Evolutionary conservation across 2,113 vertebrate species (phyloP).

Genomic region (Vimba vimba): DNA sequence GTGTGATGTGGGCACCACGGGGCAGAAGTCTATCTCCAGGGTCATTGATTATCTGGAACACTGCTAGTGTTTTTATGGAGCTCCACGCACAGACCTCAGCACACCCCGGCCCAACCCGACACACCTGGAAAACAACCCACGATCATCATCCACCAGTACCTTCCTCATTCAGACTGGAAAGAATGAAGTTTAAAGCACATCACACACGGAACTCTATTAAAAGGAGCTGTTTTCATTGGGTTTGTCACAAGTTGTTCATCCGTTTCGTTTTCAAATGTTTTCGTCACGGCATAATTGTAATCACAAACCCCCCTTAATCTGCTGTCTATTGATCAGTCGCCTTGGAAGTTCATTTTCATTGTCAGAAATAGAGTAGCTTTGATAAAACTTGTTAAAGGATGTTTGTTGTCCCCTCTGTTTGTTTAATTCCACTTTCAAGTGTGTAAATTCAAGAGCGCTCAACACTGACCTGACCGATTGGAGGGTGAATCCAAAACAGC

Average conservation of each 20-base stretch:
- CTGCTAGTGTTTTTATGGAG: conserved; percentile 82
- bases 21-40: conserved; percentile 97
- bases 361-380: conserved; percentile 4
- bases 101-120: not conserved
- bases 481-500: conserved; percentile 14
- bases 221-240: not conserved
- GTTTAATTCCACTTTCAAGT: not conserved
- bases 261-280: not conserved
- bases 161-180: conserved; percentile 8
- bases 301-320: not conserved
- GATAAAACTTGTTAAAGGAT: not conserved
- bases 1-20: conserved; percentile 96
- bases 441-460: not conserved
- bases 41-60: conserved; percentile 99
- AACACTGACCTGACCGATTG: conserved; percentile 11
- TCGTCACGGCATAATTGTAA: not conserved
- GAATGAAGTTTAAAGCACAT: conserved; percentile 18
- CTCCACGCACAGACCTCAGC: conserved; percentile 31
- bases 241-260: not conserved
- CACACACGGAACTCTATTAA: conserved; percentile 3
- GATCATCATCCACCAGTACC: not conserved
- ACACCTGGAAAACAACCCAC: conserved; percentile 4
- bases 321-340: not conserved
- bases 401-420: not conserved
- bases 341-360: conserved; percentile 5